Base-by-base conservation (phyloP, 2,888 invertebrate genomes). In the Callosobruchus maculatus region DNA sequence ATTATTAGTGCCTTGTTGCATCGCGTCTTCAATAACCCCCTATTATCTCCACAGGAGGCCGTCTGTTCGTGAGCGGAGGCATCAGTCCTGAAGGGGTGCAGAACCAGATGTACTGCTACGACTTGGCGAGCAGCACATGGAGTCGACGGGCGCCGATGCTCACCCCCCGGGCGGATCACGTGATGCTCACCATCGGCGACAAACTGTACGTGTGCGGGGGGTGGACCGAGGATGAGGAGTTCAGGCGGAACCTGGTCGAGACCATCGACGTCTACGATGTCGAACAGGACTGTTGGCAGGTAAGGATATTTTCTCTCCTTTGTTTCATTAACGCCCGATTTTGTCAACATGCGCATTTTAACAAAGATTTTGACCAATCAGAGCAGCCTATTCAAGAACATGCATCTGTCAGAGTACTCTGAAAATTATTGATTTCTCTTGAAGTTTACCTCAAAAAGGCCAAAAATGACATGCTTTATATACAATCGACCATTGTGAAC, bases 241-340 rank as follows among this genome's bases (percentile, higher is more conserved):
- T 88, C 5, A 89, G 90, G 77, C 78, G 84, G 69, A 73, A 77
- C 26, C 77, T 84, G 84, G 91, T 90, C 0, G 89, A 90, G 77
- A 90, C 91, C 0, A 91, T 93, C 70, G 93, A 93, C 82, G 89
- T 89, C 9, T 93, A 92, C 81, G 90, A 92, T 82, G 87, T 90
- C 0, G 83, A 86, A 13, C 87, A 87, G 7, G 89, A 92, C 80
- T 82, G 86, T 0, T 93, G 93, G 93, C 86, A 88, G 74, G 82
- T 81, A 76, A 78, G 72, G n/a, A n/a, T n/a, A n/a, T n/a, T n/a
- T n/a, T n/a, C n/a, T n/a, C n/a, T n/a, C n/a, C n/a, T n/a, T n/a
- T n/a, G n/a, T n/a, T n/a, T n/a, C n/a, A n/a, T n/a, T n/a, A n/a
- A n/a, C n/a, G n/a, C n/a, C n/a, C n/a, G n/a, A n/a, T n/a, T n/a